These are phyloP conservation scores for Nycticorax nycticorax DNA, from an alignment of 2,113 vertebrate species.

Conservation along the genomic window DNA sequence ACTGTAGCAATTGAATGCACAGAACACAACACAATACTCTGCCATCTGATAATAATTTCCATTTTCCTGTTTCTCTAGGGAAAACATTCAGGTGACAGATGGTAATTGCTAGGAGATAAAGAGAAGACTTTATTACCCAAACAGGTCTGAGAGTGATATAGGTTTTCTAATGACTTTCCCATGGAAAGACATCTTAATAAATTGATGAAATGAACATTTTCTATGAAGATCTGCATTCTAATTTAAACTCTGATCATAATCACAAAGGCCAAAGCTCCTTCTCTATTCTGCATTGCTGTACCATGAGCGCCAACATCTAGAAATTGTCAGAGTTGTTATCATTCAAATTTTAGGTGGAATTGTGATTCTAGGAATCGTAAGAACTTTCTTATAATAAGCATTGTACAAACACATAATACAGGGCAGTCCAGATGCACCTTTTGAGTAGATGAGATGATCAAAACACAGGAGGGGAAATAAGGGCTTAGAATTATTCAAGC, in stretches of 20 bases:
- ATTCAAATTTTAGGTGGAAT: not conserved
- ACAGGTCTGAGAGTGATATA: not conserved
- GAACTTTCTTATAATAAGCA: not conserved
- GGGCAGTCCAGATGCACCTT: not conserved
- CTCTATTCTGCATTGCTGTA: not conserved
- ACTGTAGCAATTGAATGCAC: not conserved
- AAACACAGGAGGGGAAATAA: not conserved
- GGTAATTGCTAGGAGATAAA: not conserved
- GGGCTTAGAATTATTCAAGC: conserved; percentile 5
- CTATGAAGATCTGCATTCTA: not conserved
- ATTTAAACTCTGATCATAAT: not conserved
- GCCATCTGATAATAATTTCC: not conserved
- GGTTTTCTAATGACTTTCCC: not conserved
- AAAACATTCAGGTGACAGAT: not conserved
- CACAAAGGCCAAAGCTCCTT: not conserved
- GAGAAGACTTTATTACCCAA: not conserved
- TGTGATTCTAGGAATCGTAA: not conserved
- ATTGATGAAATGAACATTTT: not conserved
- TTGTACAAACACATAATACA: not conserved
- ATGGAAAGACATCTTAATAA: not conserved
- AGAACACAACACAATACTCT: not conserved
- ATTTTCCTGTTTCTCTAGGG: not conserved
- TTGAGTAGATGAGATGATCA: not conserved
- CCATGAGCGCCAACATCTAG: not conserved
- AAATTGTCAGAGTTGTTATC: not conserved